A percentile compares a stretch with the other conserved stretches of the same genome.
Evolutionary conservation across 2,888 invertebrate species (phyloP).

Genomic region (Acronicta aceris): DNA sequence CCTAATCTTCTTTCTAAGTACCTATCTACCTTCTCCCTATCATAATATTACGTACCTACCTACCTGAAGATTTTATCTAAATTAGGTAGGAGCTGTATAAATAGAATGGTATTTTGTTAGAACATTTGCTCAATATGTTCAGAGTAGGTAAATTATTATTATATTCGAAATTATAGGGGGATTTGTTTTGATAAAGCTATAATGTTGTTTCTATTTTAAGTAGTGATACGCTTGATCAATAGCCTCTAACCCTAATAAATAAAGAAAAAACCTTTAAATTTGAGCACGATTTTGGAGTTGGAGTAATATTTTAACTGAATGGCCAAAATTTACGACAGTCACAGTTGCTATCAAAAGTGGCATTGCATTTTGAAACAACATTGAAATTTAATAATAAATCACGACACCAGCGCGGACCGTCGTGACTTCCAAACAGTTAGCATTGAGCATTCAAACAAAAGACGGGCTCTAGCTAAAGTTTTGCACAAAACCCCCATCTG

Average conservation of each 20-base stretch:
- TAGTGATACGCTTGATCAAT: too few species aligned
- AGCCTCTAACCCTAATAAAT: too few species aligned
- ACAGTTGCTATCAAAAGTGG: conserved; percentile 27
- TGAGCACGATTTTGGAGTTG: conserved; percentile 6
- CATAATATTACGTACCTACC: conserved; percentile 30
- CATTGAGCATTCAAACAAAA: conserved; percentile 70
- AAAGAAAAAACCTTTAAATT: not conserved
- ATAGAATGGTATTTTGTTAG: conserved; percentile 11
- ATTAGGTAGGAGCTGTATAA: conserved; percentile 21
- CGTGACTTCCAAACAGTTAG: conserved; percentile 64
- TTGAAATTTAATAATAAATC: conserved; percentile 71
- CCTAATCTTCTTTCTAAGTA: conserved; percentile 52
- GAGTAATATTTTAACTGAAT: conserved; percentile 11
- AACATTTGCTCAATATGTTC: conserved; percentile 5
- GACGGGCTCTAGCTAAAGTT: conserved; percentile 66
- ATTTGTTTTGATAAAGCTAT: too few species aligned
- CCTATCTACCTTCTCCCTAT: conserved; percentile 27
- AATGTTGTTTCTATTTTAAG: too few species aligned
- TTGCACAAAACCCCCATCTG: conserved; percentile 65
- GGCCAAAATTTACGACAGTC: conserved; percentile 15
- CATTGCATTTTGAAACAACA: conserved; percentile 48
- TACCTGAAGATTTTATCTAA: conserved; percentile 45
- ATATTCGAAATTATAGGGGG: not conserved
- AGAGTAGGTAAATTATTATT: not conserved
- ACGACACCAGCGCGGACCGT: conserved; percentile 51